Conservation (phyloP, 2,888 invertebrate genomes). For the Tethea ocularis region DNA sequence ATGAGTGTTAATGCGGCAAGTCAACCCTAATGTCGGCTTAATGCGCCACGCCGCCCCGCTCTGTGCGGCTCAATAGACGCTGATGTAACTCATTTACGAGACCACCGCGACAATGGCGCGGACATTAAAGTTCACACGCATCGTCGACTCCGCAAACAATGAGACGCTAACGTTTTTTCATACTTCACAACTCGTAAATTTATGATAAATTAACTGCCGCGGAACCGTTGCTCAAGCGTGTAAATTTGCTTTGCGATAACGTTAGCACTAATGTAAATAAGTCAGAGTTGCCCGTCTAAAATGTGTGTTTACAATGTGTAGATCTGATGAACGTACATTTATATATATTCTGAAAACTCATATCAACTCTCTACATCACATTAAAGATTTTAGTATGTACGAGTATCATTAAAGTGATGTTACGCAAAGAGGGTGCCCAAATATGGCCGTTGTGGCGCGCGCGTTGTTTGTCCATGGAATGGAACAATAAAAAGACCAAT, state of each 20-base stretch:
- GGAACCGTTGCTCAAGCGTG: slow-evolving; percentile 52
- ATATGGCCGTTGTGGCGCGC: slow-evolving; percentile 34
- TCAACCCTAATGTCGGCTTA: slow-evolving; percentile 56
- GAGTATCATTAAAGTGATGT: slow-evolving; percentile 15
- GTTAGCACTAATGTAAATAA: slow-evolving; percentile 54
- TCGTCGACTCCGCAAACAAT: slow-evolving; percentile 58
- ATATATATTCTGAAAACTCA: not conserved
- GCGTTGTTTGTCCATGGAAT: slow-evolving; percentile 41
- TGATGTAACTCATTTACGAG: slow-evolving; percentile 52
- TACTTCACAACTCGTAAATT: slow-evolving; percentile 52
- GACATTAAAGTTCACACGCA: slow-evolving; percentile 65
- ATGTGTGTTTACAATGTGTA: slow-evolving; percentile 9
- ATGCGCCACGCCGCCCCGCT: slow-evolving; percentile 33
- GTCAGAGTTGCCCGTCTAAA: slow-evolving; percentile 22
- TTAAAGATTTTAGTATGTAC: slow-evolving; percentile 36
- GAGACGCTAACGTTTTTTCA: slow-evolving; percentile 53
- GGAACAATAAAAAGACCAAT: slow-evolving; percentile 57
- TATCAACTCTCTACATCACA: not conserved
- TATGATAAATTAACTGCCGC: slow-evolving; percentile 52
- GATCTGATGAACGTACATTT: too few relatives aligned
- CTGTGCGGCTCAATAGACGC: slow-evolving; percentile 41
- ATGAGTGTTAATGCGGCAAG: slow-evolving; percentile 56
- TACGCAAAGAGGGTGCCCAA: slow-evolving; percentile 35
- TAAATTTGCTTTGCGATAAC: slow-evolving; percentile 62
- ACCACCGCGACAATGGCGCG: slow-evolving; percentile 41